Percentiles rank a stretch among this genome's conserved stretches.
Evolutionary conservation across 1,140 invertebrate species (phyloP).

Genomic region (Drosophila rufa): DNA sequence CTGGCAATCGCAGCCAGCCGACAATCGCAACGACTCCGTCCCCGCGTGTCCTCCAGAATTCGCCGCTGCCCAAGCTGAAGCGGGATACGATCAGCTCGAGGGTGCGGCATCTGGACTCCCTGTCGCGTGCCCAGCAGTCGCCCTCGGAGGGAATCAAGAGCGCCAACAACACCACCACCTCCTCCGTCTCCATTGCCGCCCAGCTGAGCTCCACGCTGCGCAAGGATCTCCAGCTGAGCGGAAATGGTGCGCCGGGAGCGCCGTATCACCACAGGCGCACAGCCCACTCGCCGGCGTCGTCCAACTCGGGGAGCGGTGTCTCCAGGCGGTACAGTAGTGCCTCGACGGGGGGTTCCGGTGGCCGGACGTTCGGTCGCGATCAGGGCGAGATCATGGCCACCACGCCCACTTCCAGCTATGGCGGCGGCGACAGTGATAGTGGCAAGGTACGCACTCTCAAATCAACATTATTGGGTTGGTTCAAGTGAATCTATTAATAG

Average conservation of each 20-base stretch:
- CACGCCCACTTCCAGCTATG: slow-evolving; percentile 81
- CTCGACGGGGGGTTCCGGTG: slow-evolving; percentile 51
- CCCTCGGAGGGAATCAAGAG: slow-evolving; percentile 47
- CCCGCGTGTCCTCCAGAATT: slow-evolving; percentile 82
- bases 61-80: slow-evolving; percentile 86
- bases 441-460: slow-evolving; percentile 89
- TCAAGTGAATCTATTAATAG: slow-evolving; percentile 85
- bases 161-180: slow-evolving; percentile 36
- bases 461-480: slow-evolving; percentile 89
- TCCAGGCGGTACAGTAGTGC: slow-evolving; percentile 78
- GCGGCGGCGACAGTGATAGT: slow-evolving; percentile 85
- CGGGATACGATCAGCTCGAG: slow-evolving; percentile 88
- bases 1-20: slow-evolving; percentile 62
- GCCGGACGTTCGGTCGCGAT: slow-evolving; percentile 48
- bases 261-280: slow-evolving; percentile 42
- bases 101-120: slow-evolving; percentile 86
- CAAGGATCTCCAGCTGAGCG: slow-evolving; percentile 76
- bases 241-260: slow-evolving; percentile 31
- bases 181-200: slow-evolving; percentile 67
- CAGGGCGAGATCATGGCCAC: slow-evolving; percentile 76
- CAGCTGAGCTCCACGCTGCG: slow-evolving; percentile 75
- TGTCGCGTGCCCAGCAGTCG: slow-evolving; percentile 80
- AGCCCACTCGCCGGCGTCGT: slow-evolving; percentile 29
- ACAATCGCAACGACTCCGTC: slow-evolving; percentile 83
- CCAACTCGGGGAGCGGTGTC: slow-evolving; percentile 37